A percentile compares a stretch with the other conserved stretches of the same genome.
phyloP scores from a whole-genome alignment of 2,113 vertebrate genomes.

The Neodontobutis hainanensis region DNA sequence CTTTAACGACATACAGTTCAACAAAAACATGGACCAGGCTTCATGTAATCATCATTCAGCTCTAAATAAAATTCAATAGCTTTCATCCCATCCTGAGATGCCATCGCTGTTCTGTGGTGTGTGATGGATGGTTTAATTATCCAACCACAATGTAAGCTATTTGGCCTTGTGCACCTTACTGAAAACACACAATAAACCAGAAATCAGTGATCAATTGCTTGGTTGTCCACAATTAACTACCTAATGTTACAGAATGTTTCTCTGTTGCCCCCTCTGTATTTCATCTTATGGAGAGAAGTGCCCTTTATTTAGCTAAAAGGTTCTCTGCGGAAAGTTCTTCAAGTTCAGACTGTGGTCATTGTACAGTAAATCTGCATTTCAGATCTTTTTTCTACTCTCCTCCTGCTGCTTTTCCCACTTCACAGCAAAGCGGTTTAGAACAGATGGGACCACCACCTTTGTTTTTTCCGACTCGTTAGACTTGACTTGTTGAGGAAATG shows the following conservation, averaged over 20 bases:
- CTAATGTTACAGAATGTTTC: conserved; percentile 57
- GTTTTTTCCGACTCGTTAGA: conserved; percentile 80
- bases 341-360: conserved; percentile 37
- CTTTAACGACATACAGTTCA: conserved; percentile 44
- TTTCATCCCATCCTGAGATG: conserved; percentile 26
- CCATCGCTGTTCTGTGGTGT: conserved; percentile 31
- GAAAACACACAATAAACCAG: conserved; percentile 52
- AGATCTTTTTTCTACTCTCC: conserved; percentile 45
- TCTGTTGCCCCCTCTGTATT: conserved; percentile 18
- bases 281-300: conserved; percentile 39
- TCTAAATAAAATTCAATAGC: conserved; percentile 45
- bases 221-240: conserved; percentile 65
- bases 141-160: conserved; percentile 52
- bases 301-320: conserved; percentile 33
- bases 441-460: conserved; percentile 80
- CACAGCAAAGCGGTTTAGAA: conserved; percentile 65
- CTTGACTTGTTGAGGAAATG: conserved; percentile 81
- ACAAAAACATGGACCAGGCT: conserved; percentile 46
- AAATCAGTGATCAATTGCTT: conserved; percentile 63
- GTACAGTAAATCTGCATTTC: conserved; percentile 20
- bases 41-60: conserved; percentile 43
- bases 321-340: conserved; percentile 15
- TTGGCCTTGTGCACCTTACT: conserved; percentile 51
- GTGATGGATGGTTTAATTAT: conserved; percentile 76
- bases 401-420: conserved; percentile 38